Percentiles rank a stretch among this genome's conserved stretches.
These are phyloP conservation scores for Tyto alba DNA, from an alignment of 2,113 vertebrate species.

Conservation along the genomic window DNA sequence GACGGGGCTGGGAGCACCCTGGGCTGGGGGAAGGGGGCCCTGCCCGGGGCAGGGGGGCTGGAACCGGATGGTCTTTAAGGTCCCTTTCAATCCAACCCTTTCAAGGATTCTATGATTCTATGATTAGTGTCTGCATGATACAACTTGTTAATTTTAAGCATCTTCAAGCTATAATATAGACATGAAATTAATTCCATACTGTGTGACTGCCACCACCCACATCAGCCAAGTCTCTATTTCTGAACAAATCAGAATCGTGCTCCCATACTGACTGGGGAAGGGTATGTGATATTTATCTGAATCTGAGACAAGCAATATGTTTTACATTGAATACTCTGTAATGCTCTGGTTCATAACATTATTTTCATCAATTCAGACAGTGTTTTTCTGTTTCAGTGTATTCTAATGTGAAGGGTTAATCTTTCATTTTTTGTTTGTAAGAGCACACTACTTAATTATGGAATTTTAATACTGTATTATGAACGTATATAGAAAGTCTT, in stretches of 20 bases:
- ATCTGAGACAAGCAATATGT: not conserved
- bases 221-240: not conserved
- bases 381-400: not conserved
- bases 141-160: not conserved
- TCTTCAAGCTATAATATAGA: not conserved
- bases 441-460: not conserved
- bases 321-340: not conserved
- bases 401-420: not conserved
- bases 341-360: not conserved
- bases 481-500: not conserved
- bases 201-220: not conserved
- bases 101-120: too few species aligned
- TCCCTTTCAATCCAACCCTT: too few species aligned
- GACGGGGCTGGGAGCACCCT: too few species aligned
- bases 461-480: not conserved
- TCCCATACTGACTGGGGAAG: not conserved
- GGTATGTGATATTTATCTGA: not conserved
- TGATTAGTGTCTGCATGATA: not conserved
- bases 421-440: conserved; percentile 3
- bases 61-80: too few species aligned
- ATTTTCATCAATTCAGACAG: not conserved
- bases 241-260: not conserved
- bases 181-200: not conserved
- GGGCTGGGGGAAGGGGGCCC: too few species aligned
- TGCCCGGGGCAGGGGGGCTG: too few species aligned